Evolutionary conservation across 2,888 invertebrate genomes (phyloP).

Genomic region (Drosophila flavopinicola): DNA sequence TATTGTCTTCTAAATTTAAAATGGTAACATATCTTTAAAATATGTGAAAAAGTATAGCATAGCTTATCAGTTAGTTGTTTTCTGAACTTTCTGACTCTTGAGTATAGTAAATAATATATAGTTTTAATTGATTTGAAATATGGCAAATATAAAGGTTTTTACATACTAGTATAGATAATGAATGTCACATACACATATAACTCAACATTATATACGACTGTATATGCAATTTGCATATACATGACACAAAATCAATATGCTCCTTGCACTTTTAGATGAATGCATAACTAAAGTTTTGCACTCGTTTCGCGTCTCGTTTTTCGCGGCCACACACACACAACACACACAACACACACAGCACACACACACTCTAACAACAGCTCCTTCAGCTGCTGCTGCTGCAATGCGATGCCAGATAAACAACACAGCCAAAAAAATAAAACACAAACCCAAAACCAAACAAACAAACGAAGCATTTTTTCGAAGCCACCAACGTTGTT

Average conservation of each 20-base stretch:
- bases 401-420: constrained; percentile 65
- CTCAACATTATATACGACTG: no score
- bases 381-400: constrained; percentile 23
- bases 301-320: constrained; percentile 65
- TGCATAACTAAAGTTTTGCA: constrained; percentile 48
- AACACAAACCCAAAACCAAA: constrained; percentile 27
- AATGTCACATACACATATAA: no score
- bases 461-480: constrained; percentile 38
- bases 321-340: constrained; percentile 50
- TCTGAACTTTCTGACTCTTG: no score
- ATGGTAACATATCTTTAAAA: no score
- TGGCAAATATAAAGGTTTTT: no score
- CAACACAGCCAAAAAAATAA: constrained; percentile 38
- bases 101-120: no score
- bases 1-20: no score
- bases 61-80: no score
- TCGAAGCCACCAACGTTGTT: constrained; percentile 56
- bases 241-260: not conserved
- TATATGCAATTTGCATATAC: no score
- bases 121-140: no score
- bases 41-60: no score
- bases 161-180: no score
- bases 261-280: not conserved
- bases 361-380: not conserved
- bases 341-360: constrained; percentile 13